A percentile compares a stretch with the other conserved stretches of the same genome.
These are phyloP conservation scores for Allophyes oxyacanthae DNA, from an alignment of 2,888 invertebrate species.

Conservation along the genomic window DNA sequence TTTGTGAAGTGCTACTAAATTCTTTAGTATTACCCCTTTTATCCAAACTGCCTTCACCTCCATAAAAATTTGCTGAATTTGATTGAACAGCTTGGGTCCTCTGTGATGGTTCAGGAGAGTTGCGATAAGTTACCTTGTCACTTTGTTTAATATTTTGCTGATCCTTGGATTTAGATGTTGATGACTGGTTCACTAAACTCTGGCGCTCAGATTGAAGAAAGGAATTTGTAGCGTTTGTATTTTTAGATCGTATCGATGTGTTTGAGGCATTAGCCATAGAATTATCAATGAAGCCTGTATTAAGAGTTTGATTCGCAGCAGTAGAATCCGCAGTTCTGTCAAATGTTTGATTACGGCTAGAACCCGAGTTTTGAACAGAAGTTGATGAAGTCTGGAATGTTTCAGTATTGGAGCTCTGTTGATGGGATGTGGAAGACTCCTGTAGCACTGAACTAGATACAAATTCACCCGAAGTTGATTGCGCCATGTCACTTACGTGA, in stretches of 20 bases:
- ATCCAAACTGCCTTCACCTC: constrained; percentile 77
- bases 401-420: constrained; percentile 82
- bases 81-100: constrained; percentile 73
- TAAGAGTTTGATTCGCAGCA: constrained; percentile 76
- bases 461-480: constrained; percentile 81
- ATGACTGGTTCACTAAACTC: constrained; percentile 72
- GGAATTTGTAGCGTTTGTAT: constrained; percentile 78
- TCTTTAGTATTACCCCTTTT: constrained; percentile 75
- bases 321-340: constrained; percentile 80
- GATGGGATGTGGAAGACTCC: constrained; percentile 80
- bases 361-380: constrained; percentile 79
- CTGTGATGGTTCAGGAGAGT: constrained; percentile 70
- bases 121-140: constrained; percentile 71
- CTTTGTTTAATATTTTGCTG: constrained; percentile 71
- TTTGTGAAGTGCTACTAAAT: constrained; percentile 78
- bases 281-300: constrained; percentile 83
- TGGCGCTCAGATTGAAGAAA: constrained; percentile 84
- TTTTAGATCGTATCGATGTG: constrained; percentile 72
- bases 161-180: constrained; percentile 56
- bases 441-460: constrained; percentile 78
- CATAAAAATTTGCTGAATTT: constrained; percentile 78
- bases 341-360: constrained; percentile 78
- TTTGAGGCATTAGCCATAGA: constrained; percentile 65
- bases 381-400: constrained; percentile 82
- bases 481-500: constrained; percentile 83